Base-by-base conservation (phyloP, 2,113 vertebrate species). In the Lophius piscatorius region DNA sequence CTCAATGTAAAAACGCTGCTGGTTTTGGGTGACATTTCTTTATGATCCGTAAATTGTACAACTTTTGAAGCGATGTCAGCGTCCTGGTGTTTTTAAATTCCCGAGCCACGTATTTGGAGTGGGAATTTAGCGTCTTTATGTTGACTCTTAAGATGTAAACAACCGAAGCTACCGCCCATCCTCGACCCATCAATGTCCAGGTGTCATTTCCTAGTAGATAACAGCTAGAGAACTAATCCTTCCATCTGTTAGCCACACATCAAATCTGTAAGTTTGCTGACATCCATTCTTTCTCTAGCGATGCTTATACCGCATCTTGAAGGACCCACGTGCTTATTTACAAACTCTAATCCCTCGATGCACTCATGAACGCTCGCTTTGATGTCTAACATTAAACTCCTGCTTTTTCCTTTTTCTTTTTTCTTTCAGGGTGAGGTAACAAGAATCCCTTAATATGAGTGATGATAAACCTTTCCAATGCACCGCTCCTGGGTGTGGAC, bases 391-490 rank as follows among this genome's bases (percentile, higher is more conserved):
- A 13, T 46, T 41, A 20, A 29, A 22, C 10, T 24, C 9, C 9
- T 28, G 10, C 26, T 4, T 22, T 42, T 42, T 20, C 3, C 5
- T 6, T 17, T 38, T 41, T 39, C 9, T 4, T 40, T 9, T 68
- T 59, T 75, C 72, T 90, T 78, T 9, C 61, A 96, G 95, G 92
- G 87, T 87, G 91, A 90, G 89, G 80, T 76, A 90, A 92, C 92
- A 92, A 91, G 93, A 98, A 92, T 91, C 89, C 88, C 94, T 92
- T 95, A 98, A 96, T 96, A 99, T 98, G 97, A 98, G 95, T 96
- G 97, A 98, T 98, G 97, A 98, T 82, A 99, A 96, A 94, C 97
- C 97, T 61, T 99, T 99, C 89, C 93, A 95, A 92, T 98, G 96
- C 65, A 97, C 94, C 94, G 96, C 96, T 92, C 96, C 96, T 91